Percentiles rank a stretch among this genome's conserved stretches.
Conservation (phyloP, 2,888 invertebrate genomes). For the Epistrophe grossulariae region DNA sequence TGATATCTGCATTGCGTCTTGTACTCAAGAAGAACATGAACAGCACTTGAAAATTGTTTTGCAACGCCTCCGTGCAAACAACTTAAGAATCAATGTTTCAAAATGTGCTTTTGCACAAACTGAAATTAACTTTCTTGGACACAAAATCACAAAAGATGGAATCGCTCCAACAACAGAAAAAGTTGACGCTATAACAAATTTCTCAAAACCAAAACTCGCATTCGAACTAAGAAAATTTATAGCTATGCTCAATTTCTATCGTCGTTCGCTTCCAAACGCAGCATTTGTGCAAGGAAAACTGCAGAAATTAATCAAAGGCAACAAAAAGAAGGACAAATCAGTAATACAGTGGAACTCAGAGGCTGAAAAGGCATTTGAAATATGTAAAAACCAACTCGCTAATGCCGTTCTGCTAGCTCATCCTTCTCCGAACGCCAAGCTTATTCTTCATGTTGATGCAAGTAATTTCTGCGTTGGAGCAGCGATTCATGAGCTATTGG, state of each 20-base stretch:
- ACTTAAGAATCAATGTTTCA: constrained; percentile 75
- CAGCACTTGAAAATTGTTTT: constrained; percentile 72
- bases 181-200: no score
- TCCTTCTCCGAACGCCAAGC: constrained; percentile 33
- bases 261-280: background rate
- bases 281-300: constrained; percentile 16
- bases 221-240: background rate
- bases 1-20: no score
- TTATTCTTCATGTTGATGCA: constrained; percentile 56
- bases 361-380: background rate
- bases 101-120: no score
- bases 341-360: background rate
- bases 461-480: no score
- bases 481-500: no score
- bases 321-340: background rate
- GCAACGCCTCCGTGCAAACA: constrained; percentile 74
- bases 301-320: background rate
- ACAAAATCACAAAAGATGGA: no score
- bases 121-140: no score
- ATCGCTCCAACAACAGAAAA: no score
- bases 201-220: no score
- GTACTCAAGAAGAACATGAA: constrained; percentile 55
- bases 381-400: background rate
- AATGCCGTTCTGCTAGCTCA: background rate
- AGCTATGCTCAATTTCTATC: background rate